Evolutionary conservation across 1,140 invertebrate species (phyloP), one percentile per base, ranked within the genome.

Genomic region (Aphaenogaster ashmeadi): DNA sequence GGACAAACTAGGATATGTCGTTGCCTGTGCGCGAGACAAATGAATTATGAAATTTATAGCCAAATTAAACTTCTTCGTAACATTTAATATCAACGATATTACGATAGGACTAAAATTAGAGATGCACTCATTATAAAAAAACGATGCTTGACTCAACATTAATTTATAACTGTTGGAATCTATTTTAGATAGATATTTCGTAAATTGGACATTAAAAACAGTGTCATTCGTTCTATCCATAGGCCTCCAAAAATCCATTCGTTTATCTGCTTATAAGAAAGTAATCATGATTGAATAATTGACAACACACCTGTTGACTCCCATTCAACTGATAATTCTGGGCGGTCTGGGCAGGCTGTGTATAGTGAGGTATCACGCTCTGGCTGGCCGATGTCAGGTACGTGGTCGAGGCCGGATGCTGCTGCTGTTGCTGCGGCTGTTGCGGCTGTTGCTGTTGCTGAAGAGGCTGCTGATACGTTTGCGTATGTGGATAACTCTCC

Each of bases 401-500:
- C 87, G 94, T 93, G 69, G 94, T 93, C 50, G 95, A 93, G 58
- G 93, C 91, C 72, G 94, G 94, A 90, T 94, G 93, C 88, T 91
- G 92, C 18, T 74, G 89, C 38, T 94, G 92, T 90, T 91, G 92
- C 27, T 75, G 89, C 41, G 81, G 74, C 58, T 93, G 93, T 87
- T 92, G 93, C 66, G 93, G 94, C 62, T 92, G 91, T 52, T 90
- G 91, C 41, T 92, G 92, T 54, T 93, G 92, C 50, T 93, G 93
- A 67, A 94, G 87, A 72, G 94, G 94, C 77, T 95, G 95, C 72
- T 95, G 95, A 93, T 95, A 95, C 58, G 95, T 95, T 92, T 95
- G 95, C 83, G 95, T 95, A 85, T 95, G 95, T 3, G 95, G 95
- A 79, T 95, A 95, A 89, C 92, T 95, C 74, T 95, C 95, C 85